Evolutionary conservation across 2,113 vertebrate genomes (phyloP).

Genomic region (Apodemus sylvaticus): DNA sequence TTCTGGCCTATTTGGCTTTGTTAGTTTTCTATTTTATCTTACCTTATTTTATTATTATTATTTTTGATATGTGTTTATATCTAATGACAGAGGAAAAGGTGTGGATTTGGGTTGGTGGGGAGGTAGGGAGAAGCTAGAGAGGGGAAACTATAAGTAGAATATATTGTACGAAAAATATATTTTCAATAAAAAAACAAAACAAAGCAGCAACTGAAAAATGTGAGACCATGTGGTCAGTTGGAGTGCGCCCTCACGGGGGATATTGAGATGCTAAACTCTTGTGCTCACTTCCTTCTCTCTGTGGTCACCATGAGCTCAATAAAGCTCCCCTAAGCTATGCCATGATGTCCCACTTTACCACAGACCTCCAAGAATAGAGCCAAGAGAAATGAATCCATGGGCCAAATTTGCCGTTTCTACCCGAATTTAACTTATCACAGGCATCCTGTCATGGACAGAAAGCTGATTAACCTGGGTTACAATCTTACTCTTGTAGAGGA

Average conservation of each 20-base stretch:
- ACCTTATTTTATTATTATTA: neutral
- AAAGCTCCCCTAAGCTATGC: neutral
- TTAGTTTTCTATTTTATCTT: neutral
- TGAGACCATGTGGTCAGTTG: neutral
- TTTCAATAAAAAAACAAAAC: neutral
- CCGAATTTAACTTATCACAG: neutral
- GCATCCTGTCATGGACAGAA: neutral
- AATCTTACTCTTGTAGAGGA: neutral
- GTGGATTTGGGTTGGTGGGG: neutral
- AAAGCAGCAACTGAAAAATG: neutral
- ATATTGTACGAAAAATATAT: neutral
- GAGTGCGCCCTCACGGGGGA: too few species aligned
- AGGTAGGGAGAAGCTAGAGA: neutral
- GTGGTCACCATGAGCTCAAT: neutral
- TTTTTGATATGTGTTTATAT: neutral
- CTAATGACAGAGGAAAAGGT: neutral
- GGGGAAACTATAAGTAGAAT: neutral
- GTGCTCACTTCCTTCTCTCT: neutral
- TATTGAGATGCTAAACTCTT: neutral
- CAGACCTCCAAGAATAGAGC: too few species aligned
- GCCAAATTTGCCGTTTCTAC: neutral
- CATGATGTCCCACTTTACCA: neutral
- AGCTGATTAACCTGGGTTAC: neutral
- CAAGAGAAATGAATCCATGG: neutral
- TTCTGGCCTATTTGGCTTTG: neutral